Base-by-base conservation (phyloP, 2,113 vertebrate species). In the Haliaeetus leucogaster region DNA sequence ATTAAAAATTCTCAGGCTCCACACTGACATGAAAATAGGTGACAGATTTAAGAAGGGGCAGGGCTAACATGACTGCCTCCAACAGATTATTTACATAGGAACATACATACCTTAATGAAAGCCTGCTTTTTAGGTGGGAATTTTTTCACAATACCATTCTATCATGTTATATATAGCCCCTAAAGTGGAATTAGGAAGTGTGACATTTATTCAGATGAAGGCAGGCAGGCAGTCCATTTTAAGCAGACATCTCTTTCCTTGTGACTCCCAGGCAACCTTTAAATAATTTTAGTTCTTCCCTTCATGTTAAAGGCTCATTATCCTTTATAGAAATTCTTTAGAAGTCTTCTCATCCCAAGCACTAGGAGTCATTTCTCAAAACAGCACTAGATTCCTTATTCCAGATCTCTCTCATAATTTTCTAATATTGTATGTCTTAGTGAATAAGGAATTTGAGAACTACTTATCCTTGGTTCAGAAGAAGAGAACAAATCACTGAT, bases 241-340 rank as follows among this genome's bases (percentile, higher is more conserved):
- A 94, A 91, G 84, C 45, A 93, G 66, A 68, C 27, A 47, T 94
- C n/a, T 95, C 74, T 91, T 95, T 59, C 73, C 87, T 30, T 86
- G 79, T 94, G 91, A 97, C 70, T 96, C n/a, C 78, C 38, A 94
- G 81, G 58, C 70, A 95, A 95, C 82, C 74, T 95, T 95, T 93
- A 93, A 89, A 95, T 93, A 97, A 94, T 93, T 97, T 97, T 67
- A 94, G 58, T 73, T 91, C 93, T 94, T 93, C n/a, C 38, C 84
- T 94, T 94, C 87, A 80, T 94, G 91, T 91, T 89, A 96, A 96
- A 95, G 62, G 78, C 71, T 96, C 40, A 91, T 97, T 96, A 95
- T 93, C 67, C 72, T 95, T 76, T 90, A 85, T 23, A 94, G 66
- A 95, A 95, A 95, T 97, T 97, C 91, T 77, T 97, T 66, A 96